Conservation (phyloP, 2,113 vertebrate genomes). For the Phyllostomus discolor region DNA sequence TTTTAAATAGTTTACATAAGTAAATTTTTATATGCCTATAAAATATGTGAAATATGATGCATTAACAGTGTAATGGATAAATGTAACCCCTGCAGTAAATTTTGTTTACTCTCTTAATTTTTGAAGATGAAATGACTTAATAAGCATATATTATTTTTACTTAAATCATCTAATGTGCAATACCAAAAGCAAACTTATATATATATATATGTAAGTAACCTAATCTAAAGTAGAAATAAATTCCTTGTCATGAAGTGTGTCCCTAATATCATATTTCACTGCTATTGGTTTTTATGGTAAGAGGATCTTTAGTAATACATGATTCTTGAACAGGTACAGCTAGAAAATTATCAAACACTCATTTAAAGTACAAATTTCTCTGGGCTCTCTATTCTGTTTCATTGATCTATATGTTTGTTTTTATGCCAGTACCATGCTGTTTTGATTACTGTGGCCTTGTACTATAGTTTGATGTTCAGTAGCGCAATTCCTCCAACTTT, state of each 20-base stretch:
- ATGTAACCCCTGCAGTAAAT: not conserved
- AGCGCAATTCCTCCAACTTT: too few species aligned
- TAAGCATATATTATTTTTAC: not conserved
- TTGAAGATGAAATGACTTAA: not conserved
- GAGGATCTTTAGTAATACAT: not conserved
- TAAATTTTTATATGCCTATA: not conserved
- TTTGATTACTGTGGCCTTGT: too few species aligned
- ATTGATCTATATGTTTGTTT: too few species aligned
- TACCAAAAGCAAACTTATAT: not conserved
- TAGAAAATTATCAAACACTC: not conserved
- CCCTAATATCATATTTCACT: not conserved
- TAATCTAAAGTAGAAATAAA: not conserved
- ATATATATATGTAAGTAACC: not conserved
- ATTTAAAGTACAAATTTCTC: not conserved
- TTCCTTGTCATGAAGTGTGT: not conserved
- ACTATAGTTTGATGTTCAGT: too few species aligned
- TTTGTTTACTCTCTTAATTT: not conserved
- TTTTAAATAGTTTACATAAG: conserved; percentile 13
- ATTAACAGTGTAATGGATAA: not conserved
- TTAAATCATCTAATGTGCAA: not conserved
- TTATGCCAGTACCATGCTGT: too few species aligned
- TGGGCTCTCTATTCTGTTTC: too few species aligned
- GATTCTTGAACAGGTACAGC: not conserved
- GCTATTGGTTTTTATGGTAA: not conserved
- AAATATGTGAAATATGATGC: not conserved